phyloP scores from a whole-genome alignment of 2,113 vertebrate genomes.

The Apodemus sylvaticus region DNA sequence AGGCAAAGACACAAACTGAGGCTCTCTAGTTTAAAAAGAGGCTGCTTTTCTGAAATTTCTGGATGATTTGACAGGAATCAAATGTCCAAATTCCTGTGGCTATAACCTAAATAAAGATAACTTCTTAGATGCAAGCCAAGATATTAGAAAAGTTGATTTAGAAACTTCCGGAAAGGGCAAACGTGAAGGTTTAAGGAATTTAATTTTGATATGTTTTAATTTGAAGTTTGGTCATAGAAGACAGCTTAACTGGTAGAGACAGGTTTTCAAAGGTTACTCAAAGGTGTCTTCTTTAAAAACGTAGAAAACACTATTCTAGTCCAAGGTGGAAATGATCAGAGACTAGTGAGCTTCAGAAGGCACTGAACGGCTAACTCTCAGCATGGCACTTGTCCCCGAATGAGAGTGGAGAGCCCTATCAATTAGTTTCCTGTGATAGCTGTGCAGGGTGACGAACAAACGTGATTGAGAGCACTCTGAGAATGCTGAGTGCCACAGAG shows the following conservation, averaged over 20 bases:
- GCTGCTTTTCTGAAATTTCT: background rate
- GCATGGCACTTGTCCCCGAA: background rate
- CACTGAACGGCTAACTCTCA: background rate
- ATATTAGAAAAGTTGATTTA: background rate
- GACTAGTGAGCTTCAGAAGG: slow-evolving; percentile 27
- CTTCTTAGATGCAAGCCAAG: background rate
- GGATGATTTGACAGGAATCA: background rate
- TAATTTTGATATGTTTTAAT: background rate
- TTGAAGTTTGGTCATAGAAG: slow-evolving; percentile 11
- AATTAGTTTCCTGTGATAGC: slow-evolving; percentile 44
- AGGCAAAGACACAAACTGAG: background rate
- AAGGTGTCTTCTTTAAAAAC: background rate
- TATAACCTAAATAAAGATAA: background rate
- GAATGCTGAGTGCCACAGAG: background rate
- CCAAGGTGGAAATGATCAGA: slow-evolving; percentile 21
- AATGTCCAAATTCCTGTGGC: background rate
- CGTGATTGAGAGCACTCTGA: slow-evolving; percentile 22
- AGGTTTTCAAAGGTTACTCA: background rate
- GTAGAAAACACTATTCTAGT: background rate
- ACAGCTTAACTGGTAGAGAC: background rate
- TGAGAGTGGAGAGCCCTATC: slow-evolving; percentile 24
- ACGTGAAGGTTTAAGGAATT: background rate
- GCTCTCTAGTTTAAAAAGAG: background rate
- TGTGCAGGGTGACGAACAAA: slow-evolving; percentile 34
- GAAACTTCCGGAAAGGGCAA: background rate